Evolutionary conservation across 2,113 vertebrate species (phyloP), one percentile per base, ranked within the genome.

Genomic region (Bagarius yarrelli): DNA sequence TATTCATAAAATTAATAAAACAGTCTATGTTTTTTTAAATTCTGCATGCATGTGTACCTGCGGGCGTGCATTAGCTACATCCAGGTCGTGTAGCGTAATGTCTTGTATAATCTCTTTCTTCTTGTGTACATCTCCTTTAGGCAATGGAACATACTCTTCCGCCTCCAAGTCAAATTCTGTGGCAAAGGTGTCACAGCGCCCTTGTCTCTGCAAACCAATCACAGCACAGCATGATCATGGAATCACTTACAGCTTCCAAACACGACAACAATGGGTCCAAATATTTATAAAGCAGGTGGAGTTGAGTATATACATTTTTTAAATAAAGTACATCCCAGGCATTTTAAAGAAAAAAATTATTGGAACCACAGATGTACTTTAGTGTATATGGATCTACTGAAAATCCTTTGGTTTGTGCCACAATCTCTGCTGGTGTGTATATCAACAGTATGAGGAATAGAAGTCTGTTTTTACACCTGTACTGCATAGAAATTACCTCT

Each of bases 41-140:
- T 64, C 23, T 50, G 34, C 36, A 19, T 69, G 47, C 47, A 56
- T 21, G 30, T 69, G 60, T 85, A 99, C 98, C 96, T 99, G 98
- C 47, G 98, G 98, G 52, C 96, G 91, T 15, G 98, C 97, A 66
- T 99, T 99, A 81, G 97, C 96, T 63, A 98, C 89, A 71, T 99
- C 98, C 89, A 99, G 91, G 88, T 99, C 97, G 9, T 99, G 98
- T 84, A 99, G 89, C 16, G 98, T 99, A 85, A 99, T 97, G 47
- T 99, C 98, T 90, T 99, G 98, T 83, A 99, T 98, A 81, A 99
- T 98, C 89, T 99, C 98, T 88, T 99, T 99, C 92, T 99, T 99
- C 90, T 99, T 99, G 92, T 99, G 98, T 73, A 99, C 98, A 9
- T 99, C 98, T 1, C 97, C 97, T 90, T 99, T 99, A 53, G 98